These are phyloP conservation scores for Mionectes macconnelli DNA, from an alignment of 2,113 vertebrate genomes.

Conservation along the genomic window DNA sequence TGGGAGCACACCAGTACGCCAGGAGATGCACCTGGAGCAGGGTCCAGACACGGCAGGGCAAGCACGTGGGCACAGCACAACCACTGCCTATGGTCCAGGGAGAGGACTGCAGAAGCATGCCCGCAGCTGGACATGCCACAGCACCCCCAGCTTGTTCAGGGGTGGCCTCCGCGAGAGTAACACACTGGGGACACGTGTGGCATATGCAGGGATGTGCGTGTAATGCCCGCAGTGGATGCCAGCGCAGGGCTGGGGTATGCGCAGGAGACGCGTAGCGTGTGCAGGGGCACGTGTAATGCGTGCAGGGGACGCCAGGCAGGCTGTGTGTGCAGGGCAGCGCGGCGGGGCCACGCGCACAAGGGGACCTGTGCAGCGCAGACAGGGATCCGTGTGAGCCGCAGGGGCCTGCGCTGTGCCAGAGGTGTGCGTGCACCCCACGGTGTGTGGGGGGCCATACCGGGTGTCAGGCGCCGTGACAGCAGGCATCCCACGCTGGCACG, in stretches of 20 bases:
- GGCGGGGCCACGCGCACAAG: background rate
- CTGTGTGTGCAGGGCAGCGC: background rate
- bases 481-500: rapidly evolving
- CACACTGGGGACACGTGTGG: rapidly evolving
- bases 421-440: rapidly evolving
- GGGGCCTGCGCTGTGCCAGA: background rate
- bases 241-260: background rate
- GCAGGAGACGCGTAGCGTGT: rapidly evolving
- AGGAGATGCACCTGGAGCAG: background rate
- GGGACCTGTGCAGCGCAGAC: rapidly evolving
- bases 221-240: background rate
- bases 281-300: rapidly evolving
- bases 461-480: rapidly evolving
- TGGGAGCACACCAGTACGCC: rapidly evolving
- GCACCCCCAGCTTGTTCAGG: rapidly evolving
- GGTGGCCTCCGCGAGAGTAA: background rate
- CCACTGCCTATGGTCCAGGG: background rate
- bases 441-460: rapidly evolving
- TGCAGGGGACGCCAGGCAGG: background rate
- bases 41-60: background rate
- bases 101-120: background rate
- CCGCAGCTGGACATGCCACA: background rate
- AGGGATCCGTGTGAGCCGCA: rapidly evolving
- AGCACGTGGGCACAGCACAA: background rate
- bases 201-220: background rate